phyloP scores from a whole-genome alignment of 2,113 vertebrate genomes.

The Sturnira hondurensis region DNA sequence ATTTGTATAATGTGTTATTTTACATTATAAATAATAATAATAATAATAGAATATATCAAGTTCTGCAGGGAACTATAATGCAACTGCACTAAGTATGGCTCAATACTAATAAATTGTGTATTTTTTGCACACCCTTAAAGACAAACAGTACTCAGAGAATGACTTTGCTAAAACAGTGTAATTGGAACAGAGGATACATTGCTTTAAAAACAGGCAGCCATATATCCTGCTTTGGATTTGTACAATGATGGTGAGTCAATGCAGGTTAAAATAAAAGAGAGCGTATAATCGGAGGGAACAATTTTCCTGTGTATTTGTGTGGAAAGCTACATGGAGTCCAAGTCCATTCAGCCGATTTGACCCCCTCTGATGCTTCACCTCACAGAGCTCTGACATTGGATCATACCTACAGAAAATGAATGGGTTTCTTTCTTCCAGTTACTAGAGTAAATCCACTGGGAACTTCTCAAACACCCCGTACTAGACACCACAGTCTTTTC shows the following conservation, averaged over 20 bases:
- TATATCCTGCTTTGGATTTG: not conserved
- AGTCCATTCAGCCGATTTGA: not conserved
- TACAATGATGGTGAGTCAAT: conserved; percentile 24
- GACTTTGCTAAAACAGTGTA: not conserved
- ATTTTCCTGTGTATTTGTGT: not conserved
- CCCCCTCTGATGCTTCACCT: not conserved
- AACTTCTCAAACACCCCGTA: not conserved
- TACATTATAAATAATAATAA: not conserved
- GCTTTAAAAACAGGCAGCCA: not conserved
- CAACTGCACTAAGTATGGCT: not conserved
- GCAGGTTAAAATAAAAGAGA: conserved; percentile 32
- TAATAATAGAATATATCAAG: not conserved
- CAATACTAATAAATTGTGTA: not conserved
- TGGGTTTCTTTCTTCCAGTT: not conserved
- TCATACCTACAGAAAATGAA: not conserved
- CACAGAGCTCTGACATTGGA: not conserved
- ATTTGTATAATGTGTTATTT: not conserved
- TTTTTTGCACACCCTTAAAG: not conserved
- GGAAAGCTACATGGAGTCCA: not conserved
- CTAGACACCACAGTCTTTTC: not conserved
- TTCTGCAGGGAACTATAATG: not conserved
- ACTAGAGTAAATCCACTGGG: not conserved
- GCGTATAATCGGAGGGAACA: not conserved
- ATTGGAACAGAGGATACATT: not conserved
- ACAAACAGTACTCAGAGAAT: not conserved